Conservation (phyloP, 1,140 invertebrate species). For the Heliconius himera region DNA sequence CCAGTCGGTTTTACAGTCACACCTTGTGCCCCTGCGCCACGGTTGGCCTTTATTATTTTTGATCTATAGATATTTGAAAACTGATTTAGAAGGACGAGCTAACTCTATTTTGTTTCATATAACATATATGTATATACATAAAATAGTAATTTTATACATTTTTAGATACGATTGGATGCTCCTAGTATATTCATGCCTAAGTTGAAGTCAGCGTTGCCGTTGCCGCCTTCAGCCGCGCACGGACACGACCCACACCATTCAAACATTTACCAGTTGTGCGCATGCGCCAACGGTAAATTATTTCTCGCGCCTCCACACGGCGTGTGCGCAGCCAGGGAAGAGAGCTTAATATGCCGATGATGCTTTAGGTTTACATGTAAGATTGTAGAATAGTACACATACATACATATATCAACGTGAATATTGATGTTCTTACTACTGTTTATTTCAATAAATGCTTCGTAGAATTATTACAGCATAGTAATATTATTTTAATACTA, state of each 20-base stretch:
- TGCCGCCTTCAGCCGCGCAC: constrained; percentile 72
- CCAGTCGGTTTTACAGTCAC: too few species aligned
- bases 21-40: too few species aligned
- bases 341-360: constrained; percentile 81
- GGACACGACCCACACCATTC: constrained; percentile 81
- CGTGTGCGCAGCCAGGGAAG: constrained; percentile 85
- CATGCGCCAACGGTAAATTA: constrained; percentile 93
- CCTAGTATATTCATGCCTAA: constrained; percentile 88
- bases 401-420: constrained; percentile 13
- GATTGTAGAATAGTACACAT: constrained; percentile 23
- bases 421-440: neutral
- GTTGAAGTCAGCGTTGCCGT: constrained; percentile 84
- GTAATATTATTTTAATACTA: neutral
- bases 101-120: neutral
- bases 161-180: constrained; percentile 83
- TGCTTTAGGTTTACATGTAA: constrained; percentile 40
- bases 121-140: neutral
- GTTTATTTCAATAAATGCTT: neutral
- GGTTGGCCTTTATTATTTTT: too few species aligned
- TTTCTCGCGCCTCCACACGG: constrained; percentile 93
- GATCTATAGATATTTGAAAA: too few species aligned
- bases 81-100: too few species aligned
- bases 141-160: constrained; percentile 29
- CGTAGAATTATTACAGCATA: neutral
- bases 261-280: constrained; percentile 93